Evolutionary conservation across 2,888 invertebrate species (phyloP), one percentile per base, ranked within the genome.

Genomic region (Sphaerophoria rueppellii): DNA sequence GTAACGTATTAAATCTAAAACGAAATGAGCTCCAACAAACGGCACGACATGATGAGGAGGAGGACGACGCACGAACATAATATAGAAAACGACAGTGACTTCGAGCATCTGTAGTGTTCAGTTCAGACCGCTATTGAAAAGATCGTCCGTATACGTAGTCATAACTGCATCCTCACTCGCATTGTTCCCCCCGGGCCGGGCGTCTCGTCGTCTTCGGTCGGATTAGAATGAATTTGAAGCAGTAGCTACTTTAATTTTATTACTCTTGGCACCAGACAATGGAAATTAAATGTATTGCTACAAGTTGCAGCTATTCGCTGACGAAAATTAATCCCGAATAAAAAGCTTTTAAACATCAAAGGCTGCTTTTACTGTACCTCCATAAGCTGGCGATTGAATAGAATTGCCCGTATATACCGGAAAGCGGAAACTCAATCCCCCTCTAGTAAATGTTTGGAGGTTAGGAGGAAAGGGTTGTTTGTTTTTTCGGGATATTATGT

Each of bases 1-100:
- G 78, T 70, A 82, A 78, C 65, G 78, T 75, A 79, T 83, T 80
- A 83, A 83, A 79, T 75, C 75, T 80, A 75, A 83, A 79, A 72
- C 55, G 65, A 83, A 83, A 75, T 75, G 80, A 83, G 75, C 70
- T 77, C 55, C 61, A 70, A 48, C 70, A n/a, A n/a, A 61, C 61
- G n/a, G 48, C 6, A 46, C 43, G 43, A 12, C n/a, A 7, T 37
- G 37, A 57, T 1, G n/a, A 57, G 12, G 57, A 40, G 37, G 35
- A 50, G 6, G 52, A 67, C 67, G 67, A 52, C 40, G 40, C 6
- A 24, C 6, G 40, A 37, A 4, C 37, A 37, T 40, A 40, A 57
- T 34, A 37, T 16, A 35, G 37, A 40, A 16, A 11, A 7, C 52
- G 52, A 52, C 9, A 24, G 54, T 52, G 67, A 54, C 48, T 34